A percentile compares a stretch with the other conserved stretches of the same genome.
These are phyloP conservation scores for Meiosimyza platycephala DNA, from an alignment of 2,888 invertebrate genomes.

Conservation along the genomic window DNA sequence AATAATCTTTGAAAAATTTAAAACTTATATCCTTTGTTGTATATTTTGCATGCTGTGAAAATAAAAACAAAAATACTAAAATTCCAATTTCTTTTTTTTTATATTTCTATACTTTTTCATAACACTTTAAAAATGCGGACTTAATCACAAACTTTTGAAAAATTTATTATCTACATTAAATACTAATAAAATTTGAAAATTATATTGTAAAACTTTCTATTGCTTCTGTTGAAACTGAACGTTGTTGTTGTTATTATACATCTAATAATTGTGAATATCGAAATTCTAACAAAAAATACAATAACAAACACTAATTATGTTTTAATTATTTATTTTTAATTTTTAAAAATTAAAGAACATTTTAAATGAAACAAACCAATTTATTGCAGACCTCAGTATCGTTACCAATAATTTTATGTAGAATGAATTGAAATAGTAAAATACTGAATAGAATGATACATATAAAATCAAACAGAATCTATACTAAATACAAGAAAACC, in stretches of 20 bases:
- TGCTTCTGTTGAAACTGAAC: slow-evolving; percentile 6
- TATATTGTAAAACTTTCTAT: slow-evolving; percentile 17
- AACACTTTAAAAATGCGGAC: slow-evolving; percentile 33
- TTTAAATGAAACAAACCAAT: slow-evolving; percentile 65
- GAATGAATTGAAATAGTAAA: slow-evolving; percentile 42
- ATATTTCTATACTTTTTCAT: slow-evolving; percentile 41
- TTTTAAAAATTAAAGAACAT: slow-evolving; percentile 45
- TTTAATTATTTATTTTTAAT: slow-evolving; percentile 38
- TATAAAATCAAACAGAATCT: slow-evolving; percentile 1
- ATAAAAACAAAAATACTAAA: slow-evolving; percentile 43
- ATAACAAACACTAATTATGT: slow-evolving; percentile 37
- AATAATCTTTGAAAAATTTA: slow-evolving; percentile 43
- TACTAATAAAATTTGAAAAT: slow-evolving; percentile 9
- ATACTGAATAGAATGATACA: background rate
- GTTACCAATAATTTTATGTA: slow-evolving; percentile 67
- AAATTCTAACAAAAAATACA: slow-evolving; percentile 33
- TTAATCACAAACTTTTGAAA: slow-evolving; percentile 19
- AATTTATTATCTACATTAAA: background rate
- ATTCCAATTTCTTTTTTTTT: slow-evolving; percentile 41
- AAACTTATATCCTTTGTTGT: slow-evolving; percentile 40
- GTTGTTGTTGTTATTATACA: slow-evolving; percentile 24
- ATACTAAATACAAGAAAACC: slow-evolving; percentile 30
- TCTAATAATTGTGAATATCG: slow-evolving; percentile 14
- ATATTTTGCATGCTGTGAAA: slow-evolving; percentile 47
- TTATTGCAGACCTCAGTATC: slow-evolving; percentile 64